Evolutionary conservation across 2,888 invertebrate genomes (phyloP).

Genomic region (Abrostola triplasia): DNA sequence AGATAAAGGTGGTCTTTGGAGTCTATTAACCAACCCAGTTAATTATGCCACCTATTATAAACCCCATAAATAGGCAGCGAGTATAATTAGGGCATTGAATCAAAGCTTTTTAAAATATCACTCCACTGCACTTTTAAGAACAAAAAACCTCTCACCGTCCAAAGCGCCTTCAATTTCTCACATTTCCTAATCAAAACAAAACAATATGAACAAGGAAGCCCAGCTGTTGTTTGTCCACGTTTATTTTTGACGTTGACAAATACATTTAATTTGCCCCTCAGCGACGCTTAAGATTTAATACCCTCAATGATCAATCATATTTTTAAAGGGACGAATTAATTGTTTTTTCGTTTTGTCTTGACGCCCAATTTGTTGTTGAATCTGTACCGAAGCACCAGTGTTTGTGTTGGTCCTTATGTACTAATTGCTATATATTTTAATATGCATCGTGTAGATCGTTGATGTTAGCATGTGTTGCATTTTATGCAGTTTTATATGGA

Average conservation of each 20-base stretch:
- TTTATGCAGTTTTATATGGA: too few relatives aligned
- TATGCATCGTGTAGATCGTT: too few relatives aligned
- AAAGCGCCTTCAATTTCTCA: background rate
- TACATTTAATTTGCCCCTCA: constrained; percentile 50
- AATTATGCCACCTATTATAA: too few relatives aligned
- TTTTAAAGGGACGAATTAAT: constrained; percentile 31
- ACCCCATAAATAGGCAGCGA: too few relatives aligned
- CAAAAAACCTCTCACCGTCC: background rate
- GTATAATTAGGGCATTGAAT: too few relatives aligned
- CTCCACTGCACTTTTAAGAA: background rate
- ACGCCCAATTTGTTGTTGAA: constrained; percentile 24
- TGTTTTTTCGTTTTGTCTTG: constrained; percentile 14
- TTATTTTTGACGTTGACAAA: constrained; percentile 52
- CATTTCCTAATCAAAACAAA: constrained; percentile 36
- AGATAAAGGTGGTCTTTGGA: too few relatives aligned
- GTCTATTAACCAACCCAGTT: too few relatives aligned
- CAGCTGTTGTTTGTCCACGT: constrained; percentile 36
- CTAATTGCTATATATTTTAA: background rate
- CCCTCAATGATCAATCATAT: constrained; percentile 49
- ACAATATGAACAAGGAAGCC: constrained; percentile 27
- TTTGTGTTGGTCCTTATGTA: background rate
- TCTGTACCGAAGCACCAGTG: constrained; percentile 1
- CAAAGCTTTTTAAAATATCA: too few relatives aligned
- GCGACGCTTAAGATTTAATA: constrained; percentile 48
- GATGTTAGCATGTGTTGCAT: too few relatives aligned